phyloP scores from a whole-genome alignment of 1,140 invertebrate species.

The Ridgeia piscesae region DNA sequence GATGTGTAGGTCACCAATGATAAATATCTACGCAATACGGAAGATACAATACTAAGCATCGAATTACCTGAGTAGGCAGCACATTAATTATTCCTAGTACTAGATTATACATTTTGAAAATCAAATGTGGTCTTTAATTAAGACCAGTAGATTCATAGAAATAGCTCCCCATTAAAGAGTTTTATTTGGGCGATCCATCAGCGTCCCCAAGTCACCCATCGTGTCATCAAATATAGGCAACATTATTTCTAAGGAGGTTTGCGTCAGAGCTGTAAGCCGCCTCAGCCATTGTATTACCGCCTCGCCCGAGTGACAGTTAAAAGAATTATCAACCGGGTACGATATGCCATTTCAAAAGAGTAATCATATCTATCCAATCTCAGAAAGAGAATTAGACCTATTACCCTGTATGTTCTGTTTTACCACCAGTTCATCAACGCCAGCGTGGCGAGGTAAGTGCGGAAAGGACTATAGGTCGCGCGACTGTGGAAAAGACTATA shows the following conservation, averaged over 20 bases:
- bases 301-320: neutral
- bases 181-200: neutral
- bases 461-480: neutral
- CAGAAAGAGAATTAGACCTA: neutral
- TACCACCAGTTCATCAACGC: neutral
- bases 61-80: neutral
- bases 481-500: neutral
- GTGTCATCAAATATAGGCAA: slow-evolving; percentile 5
- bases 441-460: neutral
- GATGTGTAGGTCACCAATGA: neutral
- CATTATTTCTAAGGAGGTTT: neutral
- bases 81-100: neutral
- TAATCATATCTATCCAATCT: neutral
- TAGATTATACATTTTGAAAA: neutral
- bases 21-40: neutral
- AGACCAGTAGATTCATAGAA: neutral
- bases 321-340: neutral
- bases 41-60: neutral
- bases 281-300: neutral
- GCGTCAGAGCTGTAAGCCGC: neutral
- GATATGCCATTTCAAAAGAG: neutral
- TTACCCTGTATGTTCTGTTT: neutral
- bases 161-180: neutral
- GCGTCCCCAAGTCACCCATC: neutral
- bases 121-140: neutral